Base-by-base conservation (phyloP, 2,888 invertebrate species). In the Sisyra terminalis region DNA sequence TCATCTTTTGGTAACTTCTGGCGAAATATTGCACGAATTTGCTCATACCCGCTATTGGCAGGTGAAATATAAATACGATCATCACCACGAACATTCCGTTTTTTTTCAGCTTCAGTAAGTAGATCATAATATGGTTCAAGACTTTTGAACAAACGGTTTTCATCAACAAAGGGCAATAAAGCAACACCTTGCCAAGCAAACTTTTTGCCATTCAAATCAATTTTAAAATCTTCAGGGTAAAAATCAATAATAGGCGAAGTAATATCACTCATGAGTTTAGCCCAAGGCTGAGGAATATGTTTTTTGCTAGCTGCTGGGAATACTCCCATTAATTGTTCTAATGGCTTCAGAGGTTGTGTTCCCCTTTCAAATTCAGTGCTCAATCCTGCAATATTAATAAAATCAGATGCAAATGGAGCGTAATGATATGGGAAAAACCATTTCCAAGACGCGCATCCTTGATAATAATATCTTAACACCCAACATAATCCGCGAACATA, bases 401-500 rank as follows among this genome's bases (percentile, higher is more conserved):
- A 98, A 69, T 99, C 98, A 0, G 96, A 96, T 3, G 98, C 98
- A 66, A 98, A 98, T 6, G 98, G 98, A 13, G 98, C 97, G 68
- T 99, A 98, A 66, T 98, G 98, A 63, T 93, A 98, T 0, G 98
- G 98, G 65, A 92, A 98, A 67, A 94, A 98, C 98, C 98, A 98
- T 65, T 96, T 89, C 98, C 98, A 99, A 13, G 90, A 92, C 29
- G 93, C 88, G 66, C 97, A 98, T 42, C 98, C 97, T 73, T 97
- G 97, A 66, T 98, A 98, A 66, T 98, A 98, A 66, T 97, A 98
- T 51, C 87, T 78, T 18, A 99, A 67, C 44, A 99, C 98, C 98
- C 98, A 98, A 65, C 93, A 93, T 40, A 99, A 70, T 0, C 98
- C 98, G 41, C 85, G 75, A 3, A 94, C 92, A 66, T 98, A 98